Conservation (phyloP, 2,888 invertebrate species). For the Aphodius sticticus region DNA sequence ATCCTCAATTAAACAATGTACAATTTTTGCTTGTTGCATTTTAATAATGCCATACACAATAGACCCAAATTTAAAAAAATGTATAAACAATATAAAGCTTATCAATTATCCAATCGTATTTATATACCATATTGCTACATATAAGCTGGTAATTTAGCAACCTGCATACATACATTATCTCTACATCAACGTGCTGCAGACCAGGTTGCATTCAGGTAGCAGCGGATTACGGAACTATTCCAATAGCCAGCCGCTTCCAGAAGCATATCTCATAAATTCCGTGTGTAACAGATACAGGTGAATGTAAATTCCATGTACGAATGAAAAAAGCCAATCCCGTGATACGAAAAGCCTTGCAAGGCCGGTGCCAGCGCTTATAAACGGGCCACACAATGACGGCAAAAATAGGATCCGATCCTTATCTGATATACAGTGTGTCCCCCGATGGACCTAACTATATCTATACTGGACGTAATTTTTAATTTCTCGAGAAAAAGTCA, state of each 20-base stretch:
- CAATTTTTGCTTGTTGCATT: too few relatives aligned
- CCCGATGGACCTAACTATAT: too few relatives aligned
- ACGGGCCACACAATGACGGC: not conserved
- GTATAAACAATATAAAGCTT: too few relatives aligned
- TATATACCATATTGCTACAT: not conserved
- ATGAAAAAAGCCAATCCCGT: not conserved
- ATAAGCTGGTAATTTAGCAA: not conserved
- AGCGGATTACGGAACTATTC: not conserved
- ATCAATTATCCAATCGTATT: not conserved
- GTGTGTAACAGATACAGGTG: constrained; percentile 4
- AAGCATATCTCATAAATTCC: not conserved
- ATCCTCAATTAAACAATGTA: too few relatives aligned
- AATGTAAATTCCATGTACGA: not conserved
- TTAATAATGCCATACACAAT: too few relatives aligned
- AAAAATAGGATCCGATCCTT: not conserved
- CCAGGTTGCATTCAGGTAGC: not conserved
- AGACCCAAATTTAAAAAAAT: too few relatives aligned
- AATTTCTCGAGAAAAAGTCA: too few relatives aligned
- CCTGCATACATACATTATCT: not conserved
- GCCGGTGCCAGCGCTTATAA: not conserved
- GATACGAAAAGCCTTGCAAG: not conserved
- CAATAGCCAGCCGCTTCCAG: not conserved
- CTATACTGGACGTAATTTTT: too few relatives aligned
- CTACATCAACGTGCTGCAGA: not conserved
- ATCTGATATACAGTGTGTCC: too few relatives aligned